Base-by-base conservation (phyloP, 2,888 invertebrate species). In the Bembecia ichneumoniformis region DNA sequence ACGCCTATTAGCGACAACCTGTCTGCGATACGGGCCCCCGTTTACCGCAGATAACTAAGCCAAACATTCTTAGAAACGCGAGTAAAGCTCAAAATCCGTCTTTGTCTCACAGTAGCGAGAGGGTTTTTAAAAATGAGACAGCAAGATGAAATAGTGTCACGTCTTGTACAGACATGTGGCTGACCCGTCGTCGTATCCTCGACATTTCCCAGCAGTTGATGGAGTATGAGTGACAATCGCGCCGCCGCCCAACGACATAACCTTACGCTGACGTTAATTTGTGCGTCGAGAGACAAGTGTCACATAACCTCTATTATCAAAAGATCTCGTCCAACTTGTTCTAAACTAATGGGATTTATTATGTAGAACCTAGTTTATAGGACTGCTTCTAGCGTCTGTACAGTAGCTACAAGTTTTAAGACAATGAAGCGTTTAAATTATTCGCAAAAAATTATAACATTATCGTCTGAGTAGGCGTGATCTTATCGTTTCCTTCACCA, bases 1-100 rank as follows among this genome's bases (percentile, higher is more conserved):
- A 77, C 74, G 82, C 80, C 81, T 83, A 86, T 86, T 84, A 84
- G 82, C 76, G 79, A 77, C 83, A 82, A 84, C 82, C 84, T 87
- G 83, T 80, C 78, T 75, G 71, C 66, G 72, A 75, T 79, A 71
- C 64, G 75, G 68, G 75, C 76, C 76, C 77, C 74, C 70, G 76
- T 77, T 73, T 59, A 67, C 62, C 65, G 67, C 65, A 77, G 77
- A 80, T 81, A 83, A 77, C 70, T 77, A 68, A 72, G 69, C 73
- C 68, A 67, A 64, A 64, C 74, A 78, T 77, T 77, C 77, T 70
- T 69, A 71, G 57, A 58, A 77, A 68, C 62, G 66, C 64, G 63
- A 69, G 62, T 65, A 56, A 71, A 72, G 66, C 74, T 75, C 53
- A 62, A 68, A 71, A 68, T 75, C 71, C 63, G 77, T 83, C 82